Evolutionary conservation across 2,888 invertebrate genomes (phyloP), one percentile per base, ranked within the genome.

Genomic region (Leptothorax acervorum): DNA sequence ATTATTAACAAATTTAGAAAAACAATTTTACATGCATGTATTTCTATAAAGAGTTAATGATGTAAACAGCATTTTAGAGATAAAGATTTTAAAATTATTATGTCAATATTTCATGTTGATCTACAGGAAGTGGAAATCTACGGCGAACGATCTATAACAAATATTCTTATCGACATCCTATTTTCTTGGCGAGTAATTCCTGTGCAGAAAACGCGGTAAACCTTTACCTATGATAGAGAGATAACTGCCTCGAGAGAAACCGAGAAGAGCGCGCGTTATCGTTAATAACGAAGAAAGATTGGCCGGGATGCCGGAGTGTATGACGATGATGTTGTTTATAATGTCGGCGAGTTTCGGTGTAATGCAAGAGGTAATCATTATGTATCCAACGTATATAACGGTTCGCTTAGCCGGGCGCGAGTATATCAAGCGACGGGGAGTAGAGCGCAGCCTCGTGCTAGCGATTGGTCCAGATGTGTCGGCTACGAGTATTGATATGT

Each of bases 381-480:
- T 75, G 70, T 65, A 51, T 55, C 78, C 68, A 55, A 78, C 53
- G 35, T 75, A 75, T 55, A 66, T 89, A 89, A 89, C 89, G 90
- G 88, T 88, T 83, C 88, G 84, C 88, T 86, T 86, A 60, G 57
- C 71, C 42, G 63, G 51, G 57, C 55, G 42, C 48, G 63, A 82
- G 51, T 45, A 81, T 60, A 76, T 70, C 65, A 63, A 82, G 68
- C 86, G 79, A 87, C 70, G 68, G 78, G 85, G 82, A 71, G 83
- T 60, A 76, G 71, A 75, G 75, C 48, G 85, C 74, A 81, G 73
- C 62, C 76, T 79, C 55, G 81, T 78, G 71, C 83, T 84, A 48
- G 78, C 83, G 82, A 79, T 63, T 88, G 85, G 74, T 78, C 89
- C 75, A 88, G 87, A 89, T 90, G 83, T 84, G 90, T 88, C 88